Percentiles rank a stretch among this genome's conserved stretches.
These are phyloP conservation scores for Pyrgilauda ruficollis DNA, from an alignment of 2,113 vertebrate genomes.

Conservation along the genomic window DNA sequence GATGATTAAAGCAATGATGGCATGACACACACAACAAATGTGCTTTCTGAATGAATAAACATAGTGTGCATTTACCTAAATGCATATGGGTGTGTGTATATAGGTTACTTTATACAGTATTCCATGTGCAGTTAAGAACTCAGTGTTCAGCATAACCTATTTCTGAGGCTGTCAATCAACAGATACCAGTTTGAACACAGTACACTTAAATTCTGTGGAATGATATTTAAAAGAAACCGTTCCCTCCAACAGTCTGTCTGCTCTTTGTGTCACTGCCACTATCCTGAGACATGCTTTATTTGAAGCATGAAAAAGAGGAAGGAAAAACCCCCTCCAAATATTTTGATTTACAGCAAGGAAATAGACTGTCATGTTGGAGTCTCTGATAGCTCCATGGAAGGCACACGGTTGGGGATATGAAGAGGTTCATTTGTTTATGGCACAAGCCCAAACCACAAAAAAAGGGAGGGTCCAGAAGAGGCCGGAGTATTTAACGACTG, in stretches of 20 bases:
- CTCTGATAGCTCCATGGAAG: not conserved
- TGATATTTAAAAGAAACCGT: not conserved
- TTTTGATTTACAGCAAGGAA: not conserved
- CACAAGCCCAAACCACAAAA: not conserved
- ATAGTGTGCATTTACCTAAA: not conserved
- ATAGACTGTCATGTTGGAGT: not conserved
- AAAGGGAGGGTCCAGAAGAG: not conserved
- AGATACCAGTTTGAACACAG: not conserved
- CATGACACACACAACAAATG: not conserved
- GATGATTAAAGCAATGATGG: not conserved
- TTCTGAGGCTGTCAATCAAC: not conserved
- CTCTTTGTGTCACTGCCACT: not conserved
- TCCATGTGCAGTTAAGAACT: not conserved
- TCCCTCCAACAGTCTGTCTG: not conserved
- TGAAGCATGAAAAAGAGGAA: not conserved
- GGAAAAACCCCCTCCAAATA: not conserved
- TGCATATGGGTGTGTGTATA: not conserved
- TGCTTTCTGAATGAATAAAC: not conserved
- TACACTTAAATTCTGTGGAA: not conserved
- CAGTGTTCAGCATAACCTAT: not conserved
- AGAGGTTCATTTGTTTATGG: not conserved
- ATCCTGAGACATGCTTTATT: not conserved
- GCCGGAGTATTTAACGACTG: not conserved
- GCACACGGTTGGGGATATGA: rapidly evolving
- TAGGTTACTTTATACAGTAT: not conserved